Base-by-base conservation (phyloP, 2,797 vertebrate genomes). In the Chaunax sp. region DNA sequence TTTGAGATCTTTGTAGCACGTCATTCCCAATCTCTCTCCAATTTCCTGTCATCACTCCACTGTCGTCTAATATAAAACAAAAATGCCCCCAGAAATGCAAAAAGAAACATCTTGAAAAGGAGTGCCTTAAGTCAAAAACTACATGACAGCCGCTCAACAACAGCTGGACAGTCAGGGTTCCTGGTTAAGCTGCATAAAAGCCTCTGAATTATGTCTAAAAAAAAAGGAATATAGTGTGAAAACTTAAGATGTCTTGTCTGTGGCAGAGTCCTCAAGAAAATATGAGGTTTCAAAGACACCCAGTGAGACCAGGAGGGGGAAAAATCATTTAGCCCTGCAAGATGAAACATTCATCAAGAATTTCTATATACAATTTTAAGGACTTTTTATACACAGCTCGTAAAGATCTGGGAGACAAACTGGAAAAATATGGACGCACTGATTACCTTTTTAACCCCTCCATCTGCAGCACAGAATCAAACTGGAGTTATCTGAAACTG, bases 291-390 rank as follows among this genome's bases (percentile, higher is more conserved):
- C 20, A 38, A 47, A 65, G 11, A 20, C 22, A 44, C 52, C 38
- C 52, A 45, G 20, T 54, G 51, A 44, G 20, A 59, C 14, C 26
- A 26, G n/a, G 18, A 69, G n/a, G 44, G 33, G 44, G 33, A 15
- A 28, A 52, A 35, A 30, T 23, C 0, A 19, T 49, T 8, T 4
- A 64, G 57, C 63, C 51, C 66, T 37, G 28, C 11, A 6, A 46
- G 35, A 15, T 72, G 49, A 49, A 47, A 85, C 80, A 86, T 81
- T 81, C 80, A 74, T 35, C 12, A 15, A 76, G 46, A 10, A 16
- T 59, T 60, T 57, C 57, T 72, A 59, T 56, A 6, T 19, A 77
- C 78, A 78, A 52, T 46, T 53, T 41, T 49, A 15, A 4, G 14
- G 26, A 68, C 35, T 45, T 62, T 23, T 50, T 64, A 33, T 26